Evolutionary conservation across 2,797 vertebrate genomes (phyloP), one percentile per base, ranked within the genome.

Genomic region (Sciurus vulgaris): DNA sequence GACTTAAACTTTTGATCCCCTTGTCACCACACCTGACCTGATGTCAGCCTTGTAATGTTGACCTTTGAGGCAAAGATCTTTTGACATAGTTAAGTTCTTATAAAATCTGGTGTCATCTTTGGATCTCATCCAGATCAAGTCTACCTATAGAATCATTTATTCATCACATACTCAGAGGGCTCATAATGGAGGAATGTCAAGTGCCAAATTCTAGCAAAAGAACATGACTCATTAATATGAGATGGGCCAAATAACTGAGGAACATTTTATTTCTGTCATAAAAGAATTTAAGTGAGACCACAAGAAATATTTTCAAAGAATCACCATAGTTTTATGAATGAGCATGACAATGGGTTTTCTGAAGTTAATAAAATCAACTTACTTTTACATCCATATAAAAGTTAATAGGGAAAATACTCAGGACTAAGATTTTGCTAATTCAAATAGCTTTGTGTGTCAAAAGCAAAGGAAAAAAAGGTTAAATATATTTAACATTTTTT

Each of bases 231-330:
- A 86, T 54, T 72, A 61, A 81, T 72, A 54, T 72, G 69, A 77
- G 49, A 78, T 49, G 69, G 86, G 30, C 56, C 82, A 94, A 86
- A 93, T 86, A 54, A 70, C 87, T 90, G 38, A 93, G 67, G 72
- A 54, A 95, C 12, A 49, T 56, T 74, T 93, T 79, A 87, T 83
- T 94, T 35, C 77, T 86, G 33, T 91, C 22, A 84, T 70, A 69
- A 94, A 95, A 61, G 83, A 77, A 20, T 12, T 84, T 94, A 92
- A 77, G 7, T 74, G 86, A 94, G 13, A 63, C 26, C 20, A 51
- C 35, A 86, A 76, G 70, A 95, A 84, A 61, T 74, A 89, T 84
- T 93, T 94, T 88, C 20, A 79, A 91, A 94, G 47, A 91, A 63
- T 81, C 54, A 59, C 24, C 26, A 82, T 61, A 79, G 11, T 84